Base-by-base conservation (phyloP, 2,888 invertebrate species). In the Sepioteuthis lessoniana region DNA sequence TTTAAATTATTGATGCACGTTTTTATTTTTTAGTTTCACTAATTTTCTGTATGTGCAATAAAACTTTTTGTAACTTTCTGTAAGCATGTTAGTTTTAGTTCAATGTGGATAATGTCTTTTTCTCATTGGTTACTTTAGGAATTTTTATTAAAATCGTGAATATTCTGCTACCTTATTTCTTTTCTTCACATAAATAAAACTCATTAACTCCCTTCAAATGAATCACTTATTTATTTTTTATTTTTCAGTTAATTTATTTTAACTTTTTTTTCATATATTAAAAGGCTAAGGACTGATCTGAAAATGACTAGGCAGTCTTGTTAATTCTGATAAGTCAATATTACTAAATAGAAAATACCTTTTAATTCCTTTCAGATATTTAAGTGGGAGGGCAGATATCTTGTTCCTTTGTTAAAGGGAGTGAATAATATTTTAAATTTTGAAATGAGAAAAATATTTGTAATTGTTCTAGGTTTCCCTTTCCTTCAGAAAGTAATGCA, bases 31-130 rank as follows among this genome's bases (percentile, higher is more conserved):
- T 76, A n/a, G 76, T 76, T 76, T 76, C n/a, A 76, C 76, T 76
- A 76, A 5, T 42, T 42, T 42, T 42, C 42, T 42, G 42, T 42
- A 42, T 42, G 42, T 7, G 42, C 42, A 42, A 42, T 42, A 7
- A 3, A 42, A 42, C 25, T 55, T 55, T 55, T 55, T 21, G 55
- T 55, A 55, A 55, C 25, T 35, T 76, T 76, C n/a, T 76, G 76
- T 76, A n/a, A 76, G 76, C 76, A 76, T 76, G 76, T 76, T 76
- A n/a, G n/a, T 76, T 35, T 76, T 76, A 76, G n/a, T 31, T 76
- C 35, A n/a, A n/a, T n/a, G 76, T 76, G 19, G n/a, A 76, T 35
- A 8, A 76, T 76, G n/a, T 35, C 16, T 35, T n/a, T 76, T 76
- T 76, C 16, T 35, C 10, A n/a, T 76, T 35, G 76, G n/a, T 76